Percentiles rank a stretch among this genome's conserved stretches.
These are phyloP conservation scores for Fringilla coelebs DNA, from an alignment of 2,797 vertebrate genomes.

Conservation along the genomic window DNA sequence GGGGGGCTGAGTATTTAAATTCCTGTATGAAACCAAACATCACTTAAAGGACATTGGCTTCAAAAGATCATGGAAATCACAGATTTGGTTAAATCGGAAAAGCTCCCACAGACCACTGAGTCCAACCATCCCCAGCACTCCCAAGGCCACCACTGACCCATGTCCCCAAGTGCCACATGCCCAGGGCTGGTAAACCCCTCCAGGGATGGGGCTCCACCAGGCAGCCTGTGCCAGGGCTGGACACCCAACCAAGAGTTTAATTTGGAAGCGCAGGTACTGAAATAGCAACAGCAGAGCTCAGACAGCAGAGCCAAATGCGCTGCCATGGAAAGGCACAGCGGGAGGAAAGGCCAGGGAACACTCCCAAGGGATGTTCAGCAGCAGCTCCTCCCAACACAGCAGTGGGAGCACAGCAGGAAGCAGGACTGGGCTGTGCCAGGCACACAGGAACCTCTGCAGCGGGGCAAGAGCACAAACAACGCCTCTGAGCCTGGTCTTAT, in stretches of 20 bases:
- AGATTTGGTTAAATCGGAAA: neutral
- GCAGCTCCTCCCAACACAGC: neutral
- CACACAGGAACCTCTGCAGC: neutral
- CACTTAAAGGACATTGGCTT: too few species aligned
- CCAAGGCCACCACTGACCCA: neutral
- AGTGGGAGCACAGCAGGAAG: neutral
- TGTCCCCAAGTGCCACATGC: neutral
- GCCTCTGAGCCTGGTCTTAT: neutral
- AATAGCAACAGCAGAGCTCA: neutral
- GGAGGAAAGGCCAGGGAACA: neutral
- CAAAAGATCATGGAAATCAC: neutral
- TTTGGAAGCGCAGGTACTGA: neutral
- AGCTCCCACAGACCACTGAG: neutral
- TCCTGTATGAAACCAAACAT: neutral
- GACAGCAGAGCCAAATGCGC: neutral
- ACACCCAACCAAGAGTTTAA: neutral
- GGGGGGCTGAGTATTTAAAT: neutral
- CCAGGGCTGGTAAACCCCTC: neutral
- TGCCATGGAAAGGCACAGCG: fast-evolving
- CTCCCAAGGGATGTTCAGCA: neutral
- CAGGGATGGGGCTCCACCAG: neutral
- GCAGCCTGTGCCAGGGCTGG: neutral
- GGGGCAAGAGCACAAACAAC: neutral
- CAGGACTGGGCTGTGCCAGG: neutral
- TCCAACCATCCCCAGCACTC: neutral